Evolutionary conservation across 2,888 invertebrate genomes (phyloP), one percentile per base, ranked within the genome.

Genomic region (Tenthredo scrophulariae): DNA sequence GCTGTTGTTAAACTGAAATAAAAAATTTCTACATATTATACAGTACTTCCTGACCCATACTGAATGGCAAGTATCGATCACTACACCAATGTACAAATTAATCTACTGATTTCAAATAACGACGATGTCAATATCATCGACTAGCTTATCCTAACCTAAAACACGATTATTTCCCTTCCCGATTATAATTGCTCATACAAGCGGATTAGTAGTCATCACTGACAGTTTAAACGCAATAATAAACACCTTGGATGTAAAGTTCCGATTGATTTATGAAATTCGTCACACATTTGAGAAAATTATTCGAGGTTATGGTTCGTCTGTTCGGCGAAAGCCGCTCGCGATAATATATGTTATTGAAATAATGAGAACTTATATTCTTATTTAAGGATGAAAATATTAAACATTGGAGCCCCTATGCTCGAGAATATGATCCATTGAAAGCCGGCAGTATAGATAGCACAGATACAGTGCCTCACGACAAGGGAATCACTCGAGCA

Each of bases 391-490:
- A 85, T 43, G 86, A 87, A 18, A 37, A 50, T 9, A 37, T 86
- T 84, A 89, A 93, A 87, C 91, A 92, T 84, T 95, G 95, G 95
- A 94, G 94, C 40, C 94, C 94, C 77, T 94, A 94, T 89, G 94
- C 95, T 6, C 95, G 95, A 89, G 91, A 92, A 18, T 98, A 98
- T 90, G 96, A 98, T 92, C 97, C 98, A 0, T 94, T 98, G 84
- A 96, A 96, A 94, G 96, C 97, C 85, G 98, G 97, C 9, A 98
- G 98, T 85, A 98, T 98, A 77, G 98, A 98, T 94, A 97, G 97
- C 89, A 98, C 97, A 0, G 98, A 98, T 91, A 95, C 94, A 0
- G 96, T 95, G 85, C 97, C 98, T 0, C 98, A 98, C 89, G 98
- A 98, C 91, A 95, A 95, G 87, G 98, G 95, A 1, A 94, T 98